Base-by-base conservation (phyloP, 2,888 invertebrate species). In the Drosophila barbarae region DNA sequence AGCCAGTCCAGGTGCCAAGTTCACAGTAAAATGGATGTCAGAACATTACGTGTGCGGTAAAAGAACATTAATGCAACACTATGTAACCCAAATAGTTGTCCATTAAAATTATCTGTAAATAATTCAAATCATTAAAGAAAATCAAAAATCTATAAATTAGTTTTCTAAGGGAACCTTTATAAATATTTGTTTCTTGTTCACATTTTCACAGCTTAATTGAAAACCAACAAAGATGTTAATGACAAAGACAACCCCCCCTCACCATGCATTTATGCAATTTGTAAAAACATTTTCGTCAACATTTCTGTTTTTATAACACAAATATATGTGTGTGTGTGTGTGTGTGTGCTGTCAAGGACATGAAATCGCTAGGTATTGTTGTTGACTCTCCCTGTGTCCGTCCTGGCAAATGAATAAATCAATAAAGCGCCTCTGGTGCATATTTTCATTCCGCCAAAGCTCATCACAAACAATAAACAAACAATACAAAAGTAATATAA, bases 401-500 rank as follows among this genome's bases (percentile, higher is more conserved):
- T 42, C 30, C 26, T 23, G 15, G 9, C 10, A 28, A 28, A 42
- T 21, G 26, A 47, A 15, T 7, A 30, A 58, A 61, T 63, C 51
- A 44, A 63, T 60, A 61, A 32, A 44, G 18, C 2, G 61, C 51
- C 60, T 23, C 30, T 18, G 32, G 61, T 32, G 18, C 35, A 46
- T 46, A 46, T 30, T 30, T n/a, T 15, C 36, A 32, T 34, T 50
- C 34, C 38, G 38, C 38, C 50, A 57, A 46, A 57, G 66, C 66
- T 66, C 46, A 51, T 66, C 57, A 57, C 66, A 66, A 51, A 66
- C 50, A 56, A 66, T 50, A 46, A 57, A 42, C 57, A 61, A 60
- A 36, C 36, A 50, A 23, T 7, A 15, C n/a, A 36, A 10, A 39
- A 8, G 13, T 9, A 52, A 46, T 9, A 13, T n/a, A 46, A 8